A percentile compares a stretch with the other conserved stretches of the same genome.
Evolutionary conservation across 2,888 invertebrate genomes (phyloP).

Genomic region (Trachelus tabidus): DNA sequence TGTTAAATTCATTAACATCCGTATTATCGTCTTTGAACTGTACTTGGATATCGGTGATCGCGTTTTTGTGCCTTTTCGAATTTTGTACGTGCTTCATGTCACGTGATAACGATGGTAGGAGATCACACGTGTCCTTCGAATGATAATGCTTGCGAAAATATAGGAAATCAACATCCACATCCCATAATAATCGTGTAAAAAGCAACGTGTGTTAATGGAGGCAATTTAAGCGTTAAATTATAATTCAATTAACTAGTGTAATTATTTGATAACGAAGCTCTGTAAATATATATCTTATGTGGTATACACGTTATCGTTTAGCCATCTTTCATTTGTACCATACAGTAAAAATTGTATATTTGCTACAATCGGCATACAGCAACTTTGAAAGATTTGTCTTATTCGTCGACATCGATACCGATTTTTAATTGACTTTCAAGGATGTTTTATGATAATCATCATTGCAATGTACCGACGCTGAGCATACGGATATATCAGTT

Average conservation of each 20-base stretch:
- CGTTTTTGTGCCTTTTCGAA: too few relatives aligned
- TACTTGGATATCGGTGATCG: conserved; percentile 25
- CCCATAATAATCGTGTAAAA: conserved; percentile 12
- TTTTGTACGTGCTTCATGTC: conserved; percentile 36
- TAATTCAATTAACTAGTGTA: conserved; percentile 9
- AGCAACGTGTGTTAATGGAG: conserved; percentile 41
- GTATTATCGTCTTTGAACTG: conserved; percentile 14
- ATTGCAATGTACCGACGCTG: not conserved
- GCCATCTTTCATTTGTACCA: too few relatives aligned
- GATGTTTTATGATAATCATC: not conserved
- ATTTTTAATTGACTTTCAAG: not conserved
- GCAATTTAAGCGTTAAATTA: conserved; percentile 18
- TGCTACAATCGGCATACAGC: too few relatives aligned
- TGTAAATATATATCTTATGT: not conserved
- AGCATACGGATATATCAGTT: not conserved
- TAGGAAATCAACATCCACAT: conserved; percentile 39
- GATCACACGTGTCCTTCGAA: conserved; percentile 45
- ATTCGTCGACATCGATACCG: not conserved
- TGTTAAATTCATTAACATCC: not conserved
- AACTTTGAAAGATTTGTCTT: not conserved
- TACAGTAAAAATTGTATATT: too few relatives aligned
- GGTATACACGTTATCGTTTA: too few relatives aligned
- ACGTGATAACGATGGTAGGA: conserved; percentile 31
- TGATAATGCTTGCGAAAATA: conserved; percentile 62
- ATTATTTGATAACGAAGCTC: not conserved